phyloP scores from a whole-genome alignment of 2,113 vertebrate species.

The western clawed frog (Xenopus tropicalis) region UCB_Xtro_10.0 CM004444.2:167024001-167024500 shows the following conservation, averaged over 20 bases:
- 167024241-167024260: neutral
- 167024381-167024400: neutral
- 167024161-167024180: slow-evolving; percentile 8
- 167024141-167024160: slow-evolving; percentile 21
- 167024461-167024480: too few relatives aligned
- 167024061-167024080: neutral
- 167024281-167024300: slow-evolving; percentile 15
- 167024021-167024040: neutral
- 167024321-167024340: neutral
- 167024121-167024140: slow-evolving; percentile 13
- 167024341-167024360: neutral
- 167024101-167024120: neutral
- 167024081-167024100: neutral
- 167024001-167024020: neutral
- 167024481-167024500: too few relatives aligned
- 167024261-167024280: slow-evolving; percentile 7
- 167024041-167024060: neutral
- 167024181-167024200: slow-evolving; percentile 19
- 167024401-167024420: neutral
- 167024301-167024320: neutral
- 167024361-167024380: neutral
- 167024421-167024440: neutral
- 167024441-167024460: neutral
- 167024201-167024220: slow-evolving; percentile 27
- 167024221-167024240: slow-evolving; percentile 6